Base-by-base conservation (phyloP, 2,888 invertebrate species). In the Iselma pallidipennis region DNA sequence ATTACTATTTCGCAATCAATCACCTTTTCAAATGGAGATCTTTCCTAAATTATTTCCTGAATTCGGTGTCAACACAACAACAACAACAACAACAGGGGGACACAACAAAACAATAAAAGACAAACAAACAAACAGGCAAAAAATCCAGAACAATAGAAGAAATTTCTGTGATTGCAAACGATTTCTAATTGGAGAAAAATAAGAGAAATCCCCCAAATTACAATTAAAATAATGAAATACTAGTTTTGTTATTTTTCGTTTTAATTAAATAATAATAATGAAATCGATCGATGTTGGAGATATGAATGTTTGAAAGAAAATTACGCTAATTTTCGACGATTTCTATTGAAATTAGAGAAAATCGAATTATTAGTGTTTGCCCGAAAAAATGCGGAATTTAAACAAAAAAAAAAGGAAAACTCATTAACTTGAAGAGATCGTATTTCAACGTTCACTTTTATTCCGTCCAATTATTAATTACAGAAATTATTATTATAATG, bases 381-480 rank as follows among this genome's bases (percentile, higher is more conserved):
- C 42, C 23, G 16, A 53, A 28, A 56, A 19, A 48, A 49, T 50
- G 42, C 26, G 42, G 42, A 53, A 59, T 50, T 57, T 45, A 45
- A 57, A 51, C 52, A 57, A 57, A 52, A 45, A 25, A 54, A 55
- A 59, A 51, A 55, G 52, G 55, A 57, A 62, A 57, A 62, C 42
- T 33, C 50, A 62, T 55, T 62, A 31, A 28, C n/a, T 14, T 3
- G n/a, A n/a, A 4, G 4, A 4, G 60, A 55, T 52, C 60, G 59
- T 56, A 49, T 50, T 57, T 14, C 31, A 33, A 33, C 31, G n/a
- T n/a, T 33, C n/a, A 33, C 19, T 31, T 53, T 53, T 57, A 33
- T 54, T 49, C 54, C 57, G 50, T 55, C 57, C 57, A 57, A 61
- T 57, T 54, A 57, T 49, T 61, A 61, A 57, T 57, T 52, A 56